phyloP scores from a whole-genome alignment of 2,888 invertebrate species.

The Caenorhabditis afra region DNA sequence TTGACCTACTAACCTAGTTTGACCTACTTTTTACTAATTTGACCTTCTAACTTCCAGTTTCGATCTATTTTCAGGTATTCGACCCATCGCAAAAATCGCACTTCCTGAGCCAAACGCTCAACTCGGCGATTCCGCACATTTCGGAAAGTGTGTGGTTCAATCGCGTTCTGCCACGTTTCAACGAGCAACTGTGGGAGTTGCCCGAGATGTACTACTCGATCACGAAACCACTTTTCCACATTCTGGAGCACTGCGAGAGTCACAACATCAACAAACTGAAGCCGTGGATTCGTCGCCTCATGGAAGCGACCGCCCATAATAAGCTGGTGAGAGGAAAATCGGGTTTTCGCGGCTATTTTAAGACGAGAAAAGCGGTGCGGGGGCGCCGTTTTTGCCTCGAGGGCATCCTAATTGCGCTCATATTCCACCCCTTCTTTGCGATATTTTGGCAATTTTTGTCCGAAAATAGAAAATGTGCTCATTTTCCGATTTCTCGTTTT shows the following conservation, averaged over 20 bases:
- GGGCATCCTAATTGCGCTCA: slow-evolving; percentile 49
- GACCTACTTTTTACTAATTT: neutral
- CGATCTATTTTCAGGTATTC: slow-evolving; percentile 84
- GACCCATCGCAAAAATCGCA: slow-evolving; percentile 91
- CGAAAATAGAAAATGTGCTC: slow-evolving; percentile 13
- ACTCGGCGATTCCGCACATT: slow-evolving; percentile 72
- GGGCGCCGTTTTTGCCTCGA: slow-evolving; percentile 27
- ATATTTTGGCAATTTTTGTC: neutral
- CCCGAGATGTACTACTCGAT: slow-evolving; percentile 73
- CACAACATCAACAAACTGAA: slow-evolving; percentile 78
- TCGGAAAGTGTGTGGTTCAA: slow-evolving; percentile 79
- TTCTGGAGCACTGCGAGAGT: slow-evolving; percentile 76
- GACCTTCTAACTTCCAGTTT: neutral
- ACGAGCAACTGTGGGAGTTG: slow-evolving; percentile 73
- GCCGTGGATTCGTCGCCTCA: slow-evolving; percentile 75
- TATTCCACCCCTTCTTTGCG: slow-evolving; percentile 28
- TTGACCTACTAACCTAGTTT: too few species aligned
- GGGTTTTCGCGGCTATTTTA: neutral
- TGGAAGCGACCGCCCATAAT: slow-evolving; percentile 71
- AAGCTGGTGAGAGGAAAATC: slow-evolving; percentile 50
- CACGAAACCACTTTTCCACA: slow-evolving; percentile 76
- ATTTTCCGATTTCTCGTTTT: too few species aligned
- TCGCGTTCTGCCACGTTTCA: slow-evolving; percentile 76
- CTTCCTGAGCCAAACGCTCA: slow-evolving; percentile 88
- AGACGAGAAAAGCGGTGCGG: neutral